A percentile compares a stretch with the other conserved stretches of the same genome.
phyloP scores from a whole-genome alignment of 2,797 vertebrate species.

The Manis pentadactyla region DNA sequence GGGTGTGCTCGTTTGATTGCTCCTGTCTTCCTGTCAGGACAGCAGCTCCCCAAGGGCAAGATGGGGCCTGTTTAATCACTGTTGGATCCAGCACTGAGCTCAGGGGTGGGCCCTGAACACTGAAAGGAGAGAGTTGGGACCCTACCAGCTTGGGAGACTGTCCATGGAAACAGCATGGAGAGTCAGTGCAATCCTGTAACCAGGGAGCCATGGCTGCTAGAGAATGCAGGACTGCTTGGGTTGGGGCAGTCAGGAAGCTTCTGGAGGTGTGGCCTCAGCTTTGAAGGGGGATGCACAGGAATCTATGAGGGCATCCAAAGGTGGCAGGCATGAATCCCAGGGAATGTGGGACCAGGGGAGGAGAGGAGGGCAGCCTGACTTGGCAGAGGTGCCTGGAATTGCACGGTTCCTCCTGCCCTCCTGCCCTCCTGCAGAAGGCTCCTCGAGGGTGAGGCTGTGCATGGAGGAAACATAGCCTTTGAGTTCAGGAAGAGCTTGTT shows the following conservation, averaged over 20 bases:
- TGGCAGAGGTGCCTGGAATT: background rate
- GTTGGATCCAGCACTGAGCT: background rate
- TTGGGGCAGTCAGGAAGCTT: background rate
- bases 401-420: background rate
- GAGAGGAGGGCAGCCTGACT: background rate
- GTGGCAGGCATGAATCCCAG: background rate
- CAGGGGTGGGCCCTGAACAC: background rate
- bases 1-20: background rate
- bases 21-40: background rate
- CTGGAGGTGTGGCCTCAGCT: background rate
- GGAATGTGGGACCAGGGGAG: background rate
- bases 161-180: fast-evolving
- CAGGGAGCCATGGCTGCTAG: fast-evolving
- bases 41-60: background rate
- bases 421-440: background rate
- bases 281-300: background rate
- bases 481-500: background rate
- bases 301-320: background rate
- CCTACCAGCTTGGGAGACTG: background rate
- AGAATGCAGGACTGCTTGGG: background rate
- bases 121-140: background rate
- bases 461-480: fast-evolving
- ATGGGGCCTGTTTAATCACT: background rate
- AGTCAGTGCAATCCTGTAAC: background rate
- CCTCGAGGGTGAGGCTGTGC: background rate